phyloP scores from a whole-genome alignment of 1,140 invertebrate species.

The Habropoda laboriosa region DNA sequence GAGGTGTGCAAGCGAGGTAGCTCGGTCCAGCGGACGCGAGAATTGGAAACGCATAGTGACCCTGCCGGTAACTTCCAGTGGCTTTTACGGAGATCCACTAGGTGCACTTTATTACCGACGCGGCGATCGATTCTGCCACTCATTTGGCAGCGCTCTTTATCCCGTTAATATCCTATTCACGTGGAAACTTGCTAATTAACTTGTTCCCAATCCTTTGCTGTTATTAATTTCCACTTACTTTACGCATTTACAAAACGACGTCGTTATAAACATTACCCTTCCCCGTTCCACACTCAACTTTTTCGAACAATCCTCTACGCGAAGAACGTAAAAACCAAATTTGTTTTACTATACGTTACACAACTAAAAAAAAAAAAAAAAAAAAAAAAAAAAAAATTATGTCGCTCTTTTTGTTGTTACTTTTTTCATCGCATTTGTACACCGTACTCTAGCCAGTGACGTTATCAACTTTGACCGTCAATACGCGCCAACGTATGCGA shows the following conservation, averaged over 20 bases:
- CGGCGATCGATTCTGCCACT: conserved; percentile 70
- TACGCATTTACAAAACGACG: neutral
- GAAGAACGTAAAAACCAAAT: too few relatives aligned
- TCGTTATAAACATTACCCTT: neutral
- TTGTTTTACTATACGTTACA: neutral
- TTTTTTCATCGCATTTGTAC: too few relatives aligned
- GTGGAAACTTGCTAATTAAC: neutral
- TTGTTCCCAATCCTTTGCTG: fast-evolving
- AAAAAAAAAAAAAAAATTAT: neutral
- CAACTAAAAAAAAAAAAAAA: neutral
- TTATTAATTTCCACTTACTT: neutral
- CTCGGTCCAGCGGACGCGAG: neutral
- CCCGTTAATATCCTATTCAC: neutral
- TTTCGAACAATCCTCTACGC: too few relatives aligned
- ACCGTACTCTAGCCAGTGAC: too few relatives aligned
- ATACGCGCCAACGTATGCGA: neutral
- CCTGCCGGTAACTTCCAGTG: conserved; percentile 73
- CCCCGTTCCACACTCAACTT: too few relatives aligned
- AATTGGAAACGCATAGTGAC: conserved; percentile 39
- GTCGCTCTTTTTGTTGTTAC: too few relatives aligned
- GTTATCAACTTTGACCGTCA: neutral
- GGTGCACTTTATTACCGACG: conserved; percentile 77
- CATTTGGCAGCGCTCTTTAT: conserved; percentile 29
- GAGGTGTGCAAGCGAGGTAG: neutral
- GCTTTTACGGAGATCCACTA: conserved; percentile 56